Evolutionary conservation across 2,888 invertebrate genomes (phyloP).

Genomic region (Agrochola circellaris): DNA sequence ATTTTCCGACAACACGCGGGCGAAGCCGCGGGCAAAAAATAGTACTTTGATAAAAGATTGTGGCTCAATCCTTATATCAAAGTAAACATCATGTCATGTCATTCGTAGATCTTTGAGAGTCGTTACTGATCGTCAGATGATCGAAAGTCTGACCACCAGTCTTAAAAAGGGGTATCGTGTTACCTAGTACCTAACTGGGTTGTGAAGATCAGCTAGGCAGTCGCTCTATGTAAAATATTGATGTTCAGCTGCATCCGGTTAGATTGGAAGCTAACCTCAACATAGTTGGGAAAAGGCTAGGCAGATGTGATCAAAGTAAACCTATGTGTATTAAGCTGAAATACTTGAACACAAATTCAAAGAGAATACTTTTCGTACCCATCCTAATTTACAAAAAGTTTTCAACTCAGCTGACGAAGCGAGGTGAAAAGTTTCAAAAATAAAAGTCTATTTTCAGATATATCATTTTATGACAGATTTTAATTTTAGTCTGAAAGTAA

Average conservation of each 20-base stretch:
- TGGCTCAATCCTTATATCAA: not conserved
- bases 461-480: constrained; percentile 62
- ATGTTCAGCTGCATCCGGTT: not conserved
- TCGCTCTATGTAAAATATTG: not conserved
- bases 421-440: constrained; percentile 35
- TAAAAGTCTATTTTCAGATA: constrained; percentile 45
- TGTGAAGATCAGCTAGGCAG: too few relatives aligned
- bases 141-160: not conserved
- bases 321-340: too few relatives aligned
- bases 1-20: too few relatives aligned
- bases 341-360: not conserved
- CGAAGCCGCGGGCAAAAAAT: too few relatives aligned
- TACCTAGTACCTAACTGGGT: too few relatives aligned
- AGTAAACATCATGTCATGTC: not conserved
- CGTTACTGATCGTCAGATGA: not conserved
- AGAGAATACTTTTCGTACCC: not conserved
- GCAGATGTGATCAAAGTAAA: not conserved
- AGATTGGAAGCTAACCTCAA: not conserved
- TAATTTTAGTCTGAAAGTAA: constrained; percentile 57
- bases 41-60: not conserved
- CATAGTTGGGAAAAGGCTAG: not conserved
- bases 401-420: not conserved
- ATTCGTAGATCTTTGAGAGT: not conserved
- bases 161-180: too few relatives aligned
- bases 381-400: constrained; percentile 8